These are phyloP conservation scores for Sylvicola fuscatus DNA, from an alignment of 2,888 invertebrate species.

Conservation along the genomic window DNA sequence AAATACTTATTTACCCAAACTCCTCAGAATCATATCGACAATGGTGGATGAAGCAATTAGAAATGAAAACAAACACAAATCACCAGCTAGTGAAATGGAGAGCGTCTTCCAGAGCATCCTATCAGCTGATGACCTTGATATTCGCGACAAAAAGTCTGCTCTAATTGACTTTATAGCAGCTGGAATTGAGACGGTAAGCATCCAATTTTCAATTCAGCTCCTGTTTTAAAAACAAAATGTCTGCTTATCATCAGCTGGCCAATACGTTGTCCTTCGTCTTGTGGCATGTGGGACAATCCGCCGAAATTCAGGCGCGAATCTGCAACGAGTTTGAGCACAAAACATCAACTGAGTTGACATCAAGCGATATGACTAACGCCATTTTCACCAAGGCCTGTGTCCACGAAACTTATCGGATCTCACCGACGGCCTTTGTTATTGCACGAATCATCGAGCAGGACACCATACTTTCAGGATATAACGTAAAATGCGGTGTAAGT, in stretches of 20 bases:
- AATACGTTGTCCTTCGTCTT: conserved; percentile 63
- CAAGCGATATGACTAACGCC: conserved; percentile 39
- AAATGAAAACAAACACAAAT: conserved; percentile 27
- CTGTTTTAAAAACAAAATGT: conserved; percentile 5
- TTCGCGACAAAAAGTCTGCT: conserved; percentile 63
- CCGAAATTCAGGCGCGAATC: conserved; percentile 42
- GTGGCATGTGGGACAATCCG: conserved; percentile 47
- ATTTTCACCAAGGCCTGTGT: conserved; percentile 61
- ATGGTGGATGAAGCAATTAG: conserved; percentile 44
- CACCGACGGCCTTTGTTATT: conserved; percentile 58
- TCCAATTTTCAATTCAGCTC: not conserved
- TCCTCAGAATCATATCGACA: conserved; percentile 44
- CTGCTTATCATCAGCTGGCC: conserved; percentile 33
- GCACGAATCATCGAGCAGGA: conserved; percentile 57
- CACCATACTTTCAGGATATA: conserved; percentile 45
- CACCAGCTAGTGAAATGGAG: conserved; percentile 33
- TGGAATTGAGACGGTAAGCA: conserved; percentile 64
- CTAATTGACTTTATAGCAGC: conserved; percentile 74
- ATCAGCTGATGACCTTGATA: conserved; percentile 46
- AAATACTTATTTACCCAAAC: not conserved
- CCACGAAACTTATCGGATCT: conserved; percentile 41
- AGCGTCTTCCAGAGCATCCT: conserved; percentile 59
- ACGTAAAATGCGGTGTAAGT: conserved; percentile 48
- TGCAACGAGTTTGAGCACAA: conserved; percentile 37
- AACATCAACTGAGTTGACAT: conserved; percentile 31